Percentiles rank a stretch among this genome's conserved stretches.
Conservation (phyloP, 2,113 vertebrate species). For the Chionomys nivalis region DNA sequence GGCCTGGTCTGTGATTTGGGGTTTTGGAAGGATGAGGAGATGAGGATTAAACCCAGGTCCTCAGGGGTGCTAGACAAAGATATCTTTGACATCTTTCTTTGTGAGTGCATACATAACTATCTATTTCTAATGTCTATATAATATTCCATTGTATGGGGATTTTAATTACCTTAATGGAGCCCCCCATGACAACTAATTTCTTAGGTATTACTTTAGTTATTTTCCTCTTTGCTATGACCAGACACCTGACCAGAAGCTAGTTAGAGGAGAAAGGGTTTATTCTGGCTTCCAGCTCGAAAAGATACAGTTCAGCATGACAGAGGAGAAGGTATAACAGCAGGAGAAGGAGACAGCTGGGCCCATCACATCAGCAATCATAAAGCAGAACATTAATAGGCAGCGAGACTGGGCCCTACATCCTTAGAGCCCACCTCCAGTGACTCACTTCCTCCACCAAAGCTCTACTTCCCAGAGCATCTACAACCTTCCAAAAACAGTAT, state of each 20-base stretch:
- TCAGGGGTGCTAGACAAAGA: background rate
- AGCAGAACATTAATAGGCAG: background rate
- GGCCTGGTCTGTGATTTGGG: background rate
- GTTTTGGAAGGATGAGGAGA: background rate
- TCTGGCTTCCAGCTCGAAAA: background rate
- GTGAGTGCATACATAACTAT: background rate
- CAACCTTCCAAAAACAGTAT: background rate
- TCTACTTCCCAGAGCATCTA: background rate
- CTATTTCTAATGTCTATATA: slow-evolving; percentile 16
- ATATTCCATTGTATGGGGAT: slow-evolving; percentile 18
- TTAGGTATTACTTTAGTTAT: background rate
- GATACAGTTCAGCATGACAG: background rate
- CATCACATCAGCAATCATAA: background rate
- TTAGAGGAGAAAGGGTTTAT: background rate
- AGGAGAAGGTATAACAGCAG: background rate
- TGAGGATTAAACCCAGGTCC: background rate
- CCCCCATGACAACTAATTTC: background rate
- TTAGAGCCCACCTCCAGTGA: background rate
- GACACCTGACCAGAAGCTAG: background rate
- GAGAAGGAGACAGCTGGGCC: background rate
- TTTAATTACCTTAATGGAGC: slow-evolving; percentile 32
- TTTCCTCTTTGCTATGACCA: background rate
- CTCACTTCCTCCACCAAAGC: background rate
- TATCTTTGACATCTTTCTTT: slow-evolving; percentile 13
- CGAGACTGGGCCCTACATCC: background rate